These are phyloP conservation scores for Ladona fulva DNA, from an alignment of 1,140 invertebrate species.

Conservation along the genomic window DNA sequence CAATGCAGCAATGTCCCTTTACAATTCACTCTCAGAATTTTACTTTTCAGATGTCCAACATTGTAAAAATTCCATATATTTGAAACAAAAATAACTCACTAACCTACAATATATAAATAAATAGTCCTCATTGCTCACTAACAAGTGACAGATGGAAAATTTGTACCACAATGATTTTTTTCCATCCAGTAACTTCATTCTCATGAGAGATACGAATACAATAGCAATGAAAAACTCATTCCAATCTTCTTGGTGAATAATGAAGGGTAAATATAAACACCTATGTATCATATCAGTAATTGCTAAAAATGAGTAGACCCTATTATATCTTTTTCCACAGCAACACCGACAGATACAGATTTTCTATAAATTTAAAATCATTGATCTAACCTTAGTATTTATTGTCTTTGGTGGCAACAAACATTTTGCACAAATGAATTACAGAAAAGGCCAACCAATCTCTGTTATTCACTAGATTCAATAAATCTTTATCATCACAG, in stretches of 20 bases:
- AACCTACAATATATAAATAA: not conserved
- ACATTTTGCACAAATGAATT: not conserved
- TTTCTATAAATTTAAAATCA: not conserved
- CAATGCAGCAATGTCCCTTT: not conserved
- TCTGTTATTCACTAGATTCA: not conserved
- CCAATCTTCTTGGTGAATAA: not conserved
- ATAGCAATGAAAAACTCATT: not conserved
- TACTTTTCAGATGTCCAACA: not conserved
- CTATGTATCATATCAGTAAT: not conserved
- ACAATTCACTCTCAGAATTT: not conserved
- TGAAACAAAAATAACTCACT: not conserved
- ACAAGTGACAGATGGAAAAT: constrained; percentile 1
- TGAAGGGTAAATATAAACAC: constrained; percentile 1
- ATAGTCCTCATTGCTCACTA: not conserved
- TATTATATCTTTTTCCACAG: constrained; percentile 2
- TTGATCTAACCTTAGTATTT: not conserved
- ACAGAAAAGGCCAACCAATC: not conserved
- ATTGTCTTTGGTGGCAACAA: not conserved
- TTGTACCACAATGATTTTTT: not conserved
- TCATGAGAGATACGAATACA: not conserved
- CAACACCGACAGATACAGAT: not conserved
- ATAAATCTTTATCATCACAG: not conserved
- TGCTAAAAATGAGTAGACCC: not conserved
- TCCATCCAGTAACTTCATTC: not conserved
- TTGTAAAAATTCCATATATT: not conserved